These are phyloP conservation scores for Tiliqua scincoides DNA, from an alignment of 2,113 vertebrate species.

Conservation along the genomic window DNA sequence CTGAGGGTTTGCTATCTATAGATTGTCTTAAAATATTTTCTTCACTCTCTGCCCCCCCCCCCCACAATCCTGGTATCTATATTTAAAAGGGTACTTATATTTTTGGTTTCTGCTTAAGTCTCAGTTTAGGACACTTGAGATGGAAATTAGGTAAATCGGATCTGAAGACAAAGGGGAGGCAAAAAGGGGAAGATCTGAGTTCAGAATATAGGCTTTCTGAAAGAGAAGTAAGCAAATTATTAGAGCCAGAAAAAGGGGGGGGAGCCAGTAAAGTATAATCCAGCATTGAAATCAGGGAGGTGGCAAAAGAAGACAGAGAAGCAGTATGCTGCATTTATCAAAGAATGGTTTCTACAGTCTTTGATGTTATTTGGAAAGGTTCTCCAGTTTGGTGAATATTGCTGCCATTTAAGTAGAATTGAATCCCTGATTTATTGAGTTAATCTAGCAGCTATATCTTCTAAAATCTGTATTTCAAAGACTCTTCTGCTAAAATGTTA, in stretches of 20 bases:
- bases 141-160: background rate
- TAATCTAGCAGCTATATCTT: slow-evolving; percentile 34
- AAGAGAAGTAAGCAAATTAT: background rate
- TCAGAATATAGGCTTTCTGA: background rate
- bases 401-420: background rate
- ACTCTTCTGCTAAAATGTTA: slow-evolving; percentile 44
- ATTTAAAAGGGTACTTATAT: slow-evolving; percentile 38
- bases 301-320: background rate
- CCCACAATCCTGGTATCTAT: slow-evolving; percentile 26
- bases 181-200: background rate
- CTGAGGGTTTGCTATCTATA: background rate
- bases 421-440: slow-evolving; percentile 51
- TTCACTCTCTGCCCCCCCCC: background rate
- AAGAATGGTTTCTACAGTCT: background rate
- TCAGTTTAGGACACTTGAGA: background rate
- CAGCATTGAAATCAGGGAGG: background rate
- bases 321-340: background rate
- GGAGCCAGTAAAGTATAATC: background rate
- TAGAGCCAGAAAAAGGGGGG: background rate
- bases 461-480: slow-evolving; percentile 58
- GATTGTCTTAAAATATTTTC: background rate
- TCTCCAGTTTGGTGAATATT: background rate
- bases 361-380: background rate
- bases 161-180: background rate
- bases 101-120: slow-evolving; percentile 18